Evolutionary conservation across 2,113 vertebrate genomes (phyloP).

Genomic region (Caranx melampygus): DNA sequence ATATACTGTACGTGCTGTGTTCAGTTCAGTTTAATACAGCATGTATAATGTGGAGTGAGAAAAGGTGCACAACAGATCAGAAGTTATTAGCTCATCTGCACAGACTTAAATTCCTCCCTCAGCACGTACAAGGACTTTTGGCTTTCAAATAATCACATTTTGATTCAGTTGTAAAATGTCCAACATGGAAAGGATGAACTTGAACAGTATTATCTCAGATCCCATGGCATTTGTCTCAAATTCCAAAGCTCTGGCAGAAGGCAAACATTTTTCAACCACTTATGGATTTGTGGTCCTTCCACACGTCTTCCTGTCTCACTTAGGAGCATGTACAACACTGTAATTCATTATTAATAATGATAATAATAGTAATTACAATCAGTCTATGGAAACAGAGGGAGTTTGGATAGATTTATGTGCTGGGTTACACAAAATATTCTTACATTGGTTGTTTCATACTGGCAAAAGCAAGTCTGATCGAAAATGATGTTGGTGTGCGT

Average conservation of each 20-base stretch:
- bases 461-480: neutral
- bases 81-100: slow-evolving; percentile 19
- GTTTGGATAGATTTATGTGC: slow-evolving; percentile 10
- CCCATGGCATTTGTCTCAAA: slow-evolving; percentile 32
- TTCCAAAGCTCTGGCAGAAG: slow-evolving; percentile 37
- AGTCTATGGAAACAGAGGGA: slow-evolving; percentile 23
- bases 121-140: slow-evolving; percentile 4
- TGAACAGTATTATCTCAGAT: slow-evolving; percentile 41
- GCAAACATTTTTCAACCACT: slow-evolving; percentile 34
- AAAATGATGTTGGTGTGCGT: neutral
- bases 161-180: slow-evolving; percentile 28
- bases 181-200: slow-evolving; percentile 45
- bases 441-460: neutral
- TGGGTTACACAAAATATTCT: slow-evolving; percentile 27
- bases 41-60: neutral
- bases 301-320: slow-evolving; percentile 36
- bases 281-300: slow-evolving; percentile 46
- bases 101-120: slow-evolving; percentile 17
- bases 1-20: slow-evolving; percentile 13
- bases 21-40: neutral
- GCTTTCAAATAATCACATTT: slow-evolving; percentile 9
- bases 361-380: slow-evolving; percentile 61
- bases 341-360: slow-evolving; percentile 50
- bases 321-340: slow-evolving; percentile 34
- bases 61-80: slow-evolving; percentile 20